Conservation (phyloP, 2,888 invertebrate genomes). For the Erebia ligea region DNA sequence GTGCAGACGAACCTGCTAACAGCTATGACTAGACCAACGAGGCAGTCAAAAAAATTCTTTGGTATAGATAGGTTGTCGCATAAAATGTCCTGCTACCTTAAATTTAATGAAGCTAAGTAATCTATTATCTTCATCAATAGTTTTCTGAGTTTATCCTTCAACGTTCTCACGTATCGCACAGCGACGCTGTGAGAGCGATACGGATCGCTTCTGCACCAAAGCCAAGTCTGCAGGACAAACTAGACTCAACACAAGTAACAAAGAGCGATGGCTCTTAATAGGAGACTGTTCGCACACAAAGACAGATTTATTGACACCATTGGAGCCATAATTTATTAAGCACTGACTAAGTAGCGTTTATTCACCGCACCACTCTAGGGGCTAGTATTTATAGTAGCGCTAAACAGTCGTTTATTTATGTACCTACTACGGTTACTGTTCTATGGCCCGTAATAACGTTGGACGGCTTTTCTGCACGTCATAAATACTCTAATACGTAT, state of each 20-base stretch:
- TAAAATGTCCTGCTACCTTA: constrained; percentile 3
- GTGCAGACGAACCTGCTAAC: too few relatives aligned
- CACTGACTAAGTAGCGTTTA: constrained; percentile 43
- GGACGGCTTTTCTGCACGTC: constrained; percentile 34
- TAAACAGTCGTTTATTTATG: constrained; percentile 40
- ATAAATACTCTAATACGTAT: constrained; percentile 4
- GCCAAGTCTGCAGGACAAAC: constrained; percentile 33
- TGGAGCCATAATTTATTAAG: constrained; percentile 43
- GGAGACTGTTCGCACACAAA: constrained; percentile 40
- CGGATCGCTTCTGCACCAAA: constrained; percentile 49
- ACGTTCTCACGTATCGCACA: constrained; percentile 68
- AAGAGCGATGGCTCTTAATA: constrained; percentile 41
- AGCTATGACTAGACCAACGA: too few relatives aligned
- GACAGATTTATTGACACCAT: constrained; percentile 45
- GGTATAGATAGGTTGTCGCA: not conserved
- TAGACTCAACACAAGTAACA: constrained; percentile 38
- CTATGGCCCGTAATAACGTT: constrained; percentile 35
- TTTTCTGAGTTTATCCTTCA: constrained; percentile 54
- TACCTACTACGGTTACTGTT: constrained; percentile 33
- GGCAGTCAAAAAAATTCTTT: too few relatives aligned
- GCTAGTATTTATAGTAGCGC: constrained; percentile 43
- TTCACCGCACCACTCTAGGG: constrained; percentile 39
- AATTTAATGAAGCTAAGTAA: constrained; percentile 71
- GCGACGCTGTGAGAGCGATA: constrained; percentile 51
- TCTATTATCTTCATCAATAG: constrained; percentile 51